A percentile compares a stretch with the other conserved stretches of the same genome.
Evolutionary conservation across 2,797 vertebrate genomes (phyloP).

Genomic region (Scolopax bukidnonensis): DNA sequence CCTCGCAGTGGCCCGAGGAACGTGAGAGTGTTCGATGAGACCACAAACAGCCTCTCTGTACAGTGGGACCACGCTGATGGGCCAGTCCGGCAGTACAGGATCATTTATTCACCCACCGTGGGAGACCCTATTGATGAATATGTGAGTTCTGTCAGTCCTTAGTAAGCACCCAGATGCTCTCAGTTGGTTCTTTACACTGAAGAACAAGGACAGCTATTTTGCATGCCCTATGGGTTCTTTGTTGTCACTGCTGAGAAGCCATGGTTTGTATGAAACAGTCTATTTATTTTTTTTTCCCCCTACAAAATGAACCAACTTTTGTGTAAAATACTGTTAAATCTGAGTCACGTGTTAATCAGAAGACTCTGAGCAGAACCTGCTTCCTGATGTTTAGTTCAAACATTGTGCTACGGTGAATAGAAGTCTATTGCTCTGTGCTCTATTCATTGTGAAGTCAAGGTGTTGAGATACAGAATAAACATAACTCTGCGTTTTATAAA

Average conservation of each 20-base stretch:
- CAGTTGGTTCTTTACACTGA: background rate
- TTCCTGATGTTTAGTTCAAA: background rate
- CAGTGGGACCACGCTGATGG: constrained; percentile 97
- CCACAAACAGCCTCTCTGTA: constrained; percentile 91
- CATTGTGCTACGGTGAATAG: background rate
- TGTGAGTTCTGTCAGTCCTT: constrained; percentile 79
- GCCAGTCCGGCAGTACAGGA: constrained; percentile 91
- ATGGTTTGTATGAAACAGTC: background rate
- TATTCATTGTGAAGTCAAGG: background rate
- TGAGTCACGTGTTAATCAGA: background rate
- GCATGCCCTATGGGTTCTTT: background rate
- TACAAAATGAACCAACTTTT: background rate
- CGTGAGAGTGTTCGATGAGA: constrained; percentile 90
- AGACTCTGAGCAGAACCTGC: background rate
- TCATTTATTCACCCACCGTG: constrained; percentile 87
- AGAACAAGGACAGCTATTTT: background rate
- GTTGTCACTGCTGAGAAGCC: background rate
- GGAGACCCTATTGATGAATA: constrained; percentile 94
- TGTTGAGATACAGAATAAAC: background rate
- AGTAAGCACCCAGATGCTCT: background rate
- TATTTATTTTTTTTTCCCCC: background rate
- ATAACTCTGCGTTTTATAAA: background rate
- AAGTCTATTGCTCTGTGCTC: background rate
- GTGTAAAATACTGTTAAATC: background rate
- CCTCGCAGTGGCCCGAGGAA: constrained; percentile 92